Percentiles rank a stretch among this genome's conserved stretches.
Evolutionary conservation across 2,113 vertebrate genomes (phyloP).

Genomic region (Microcebus ravelobensis): DNA sequence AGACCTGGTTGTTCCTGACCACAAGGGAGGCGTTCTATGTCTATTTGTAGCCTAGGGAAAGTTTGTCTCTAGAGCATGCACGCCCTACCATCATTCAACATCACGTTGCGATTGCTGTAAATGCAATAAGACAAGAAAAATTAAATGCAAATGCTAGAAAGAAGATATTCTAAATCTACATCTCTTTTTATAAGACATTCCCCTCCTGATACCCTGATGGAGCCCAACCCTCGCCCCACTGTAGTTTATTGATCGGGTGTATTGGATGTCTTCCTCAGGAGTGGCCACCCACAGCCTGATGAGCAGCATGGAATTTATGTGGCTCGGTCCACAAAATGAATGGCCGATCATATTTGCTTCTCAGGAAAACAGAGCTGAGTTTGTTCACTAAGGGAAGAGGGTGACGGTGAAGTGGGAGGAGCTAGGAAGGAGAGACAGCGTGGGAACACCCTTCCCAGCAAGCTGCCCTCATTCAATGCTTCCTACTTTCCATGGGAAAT

Average conservation of each 20-base stretch:
- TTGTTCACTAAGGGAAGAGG: background rate
- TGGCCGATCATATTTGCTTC: background rate
- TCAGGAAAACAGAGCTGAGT: background rate
- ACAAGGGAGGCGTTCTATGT: background rate
- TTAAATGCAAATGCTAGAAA: background rate
- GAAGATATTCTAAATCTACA: background rate
- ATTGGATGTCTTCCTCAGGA: background rate
- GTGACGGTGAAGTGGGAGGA: background rate
- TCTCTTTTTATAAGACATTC: background rate
- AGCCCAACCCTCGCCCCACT: background rate
- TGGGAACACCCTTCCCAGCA: fast-evolving
- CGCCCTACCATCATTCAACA: background rate
- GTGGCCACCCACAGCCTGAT: background rate
- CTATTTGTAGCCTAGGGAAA: background rate
- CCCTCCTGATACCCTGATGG: too few relatives aligned
- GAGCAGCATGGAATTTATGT: background rate
- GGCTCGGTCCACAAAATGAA: background rate
- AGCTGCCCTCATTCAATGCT: background rate
- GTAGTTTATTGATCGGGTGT: background rate
- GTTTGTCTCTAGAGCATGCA: background rate
- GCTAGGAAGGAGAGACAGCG: background rate
- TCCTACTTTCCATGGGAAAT: background rate
- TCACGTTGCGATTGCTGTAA: background rate
- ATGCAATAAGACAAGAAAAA: background rate
- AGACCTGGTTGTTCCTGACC: background rate